Evolutionary conservation across 1,140 invertebrate species (phyloP).

Genomic region (Drosophila willistoni): DNA sequence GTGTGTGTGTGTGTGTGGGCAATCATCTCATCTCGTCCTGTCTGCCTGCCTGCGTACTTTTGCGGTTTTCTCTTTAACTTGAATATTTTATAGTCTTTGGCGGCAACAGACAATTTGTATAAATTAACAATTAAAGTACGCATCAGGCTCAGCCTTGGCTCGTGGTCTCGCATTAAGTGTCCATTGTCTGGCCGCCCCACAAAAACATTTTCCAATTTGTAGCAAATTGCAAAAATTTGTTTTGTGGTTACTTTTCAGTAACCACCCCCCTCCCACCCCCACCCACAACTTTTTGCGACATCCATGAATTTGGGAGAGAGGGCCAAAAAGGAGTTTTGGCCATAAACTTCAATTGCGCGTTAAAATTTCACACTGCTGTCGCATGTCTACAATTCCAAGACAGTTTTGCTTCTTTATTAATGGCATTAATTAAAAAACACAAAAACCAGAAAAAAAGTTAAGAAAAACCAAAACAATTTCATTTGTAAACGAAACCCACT

Average conservation of each 20-base stretch:
- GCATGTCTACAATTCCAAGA: slow-evolving; percentile 2
- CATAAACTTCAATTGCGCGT: slow-evolving; percentile 21
- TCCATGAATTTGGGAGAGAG: not conserved
- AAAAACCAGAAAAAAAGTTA: no score
- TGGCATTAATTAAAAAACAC: slow-evolving; percentile 5
- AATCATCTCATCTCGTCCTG: slow-evolving; percentile 7
- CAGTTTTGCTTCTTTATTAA: not conserved
- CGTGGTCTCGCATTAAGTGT: slow-evolving; percentile 20
- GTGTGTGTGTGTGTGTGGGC: slow-evolving; percentile 16
- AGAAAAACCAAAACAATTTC: not conserved
- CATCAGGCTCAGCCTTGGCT: slow-evolving; percentile 13
- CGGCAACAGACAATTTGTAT: slow-evolving; percentile 19
- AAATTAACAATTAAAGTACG: slow-evolving; percentile 21
- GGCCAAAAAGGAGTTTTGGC: not conserved
- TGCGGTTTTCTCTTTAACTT: slow-evolving; percentile 36
- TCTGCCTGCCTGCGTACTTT: slow-evolving; percentile 40
- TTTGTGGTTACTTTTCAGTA: slow-evolving; percentile 8
- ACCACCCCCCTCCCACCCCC: not conserved
- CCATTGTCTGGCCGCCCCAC: slow-evolving; percentile 14
- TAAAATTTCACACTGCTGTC: slow-evolving; percentile 5
- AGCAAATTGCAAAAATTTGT: slow-evolving; percentile 21
- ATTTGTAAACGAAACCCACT: slow-evolving; percentile 3
- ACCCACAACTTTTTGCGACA: not conserved
- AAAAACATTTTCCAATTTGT: slow-evolving; percentile 21
- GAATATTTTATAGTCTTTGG: slow-evolving; percentile 28